Percentiles rank a stretch among this genome's conserved stretches.
Evolutionary conservation across 1,140 invertebrate species (phyloP).

Genomic region (Berghia stephanieae): DNA sequence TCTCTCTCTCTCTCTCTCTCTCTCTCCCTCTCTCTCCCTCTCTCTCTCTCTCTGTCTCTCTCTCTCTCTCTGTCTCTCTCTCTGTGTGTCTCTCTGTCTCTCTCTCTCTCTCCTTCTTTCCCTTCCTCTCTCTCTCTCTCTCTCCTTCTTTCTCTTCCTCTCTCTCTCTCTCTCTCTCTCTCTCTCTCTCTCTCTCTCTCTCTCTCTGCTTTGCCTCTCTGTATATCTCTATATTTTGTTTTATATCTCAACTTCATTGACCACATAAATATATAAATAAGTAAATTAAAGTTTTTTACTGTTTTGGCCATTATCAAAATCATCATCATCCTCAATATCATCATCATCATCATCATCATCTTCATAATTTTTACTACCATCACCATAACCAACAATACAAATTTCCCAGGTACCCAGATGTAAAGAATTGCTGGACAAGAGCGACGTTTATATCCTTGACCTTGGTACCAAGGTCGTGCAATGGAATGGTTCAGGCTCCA

Average conservation of each 20-base stretch:
- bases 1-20: constrained; percentile 11
- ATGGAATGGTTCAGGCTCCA: constrained; percentile 69
- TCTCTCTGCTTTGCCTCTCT: too few species aligned
- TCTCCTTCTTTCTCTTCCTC: background rate
- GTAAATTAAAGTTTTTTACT: background rate
- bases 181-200: background rate
- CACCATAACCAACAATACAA: too few species aligned
- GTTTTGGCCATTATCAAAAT: background rate
- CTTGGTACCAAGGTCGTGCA: constrained; percentile 81
- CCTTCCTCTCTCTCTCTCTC: constrained; percentile 12
- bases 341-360: background rate
- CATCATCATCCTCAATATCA: background rate
- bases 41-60: background rate
- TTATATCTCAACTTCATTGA: background rate
- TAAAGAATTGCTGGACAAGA: background rate
- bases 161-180: background rate
- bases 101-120: background rate
- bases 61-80: background rate
- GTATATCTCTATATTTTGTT: background rate
- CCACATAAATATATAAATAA: background rate
- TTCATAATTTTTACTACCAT: background rate
- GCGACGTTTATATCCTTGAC: constrained; percentile 89
- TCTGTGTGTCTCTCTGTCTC: background rate
- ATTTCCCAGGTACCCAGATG: background rate
- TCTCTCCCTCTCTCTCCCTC: background rate